A percentile compares a stretch with the other conserved stretches of the same genome.
Conservation (phyloP, 2,113 vertebrate species). For the Blennius ocellaris region DNA sequence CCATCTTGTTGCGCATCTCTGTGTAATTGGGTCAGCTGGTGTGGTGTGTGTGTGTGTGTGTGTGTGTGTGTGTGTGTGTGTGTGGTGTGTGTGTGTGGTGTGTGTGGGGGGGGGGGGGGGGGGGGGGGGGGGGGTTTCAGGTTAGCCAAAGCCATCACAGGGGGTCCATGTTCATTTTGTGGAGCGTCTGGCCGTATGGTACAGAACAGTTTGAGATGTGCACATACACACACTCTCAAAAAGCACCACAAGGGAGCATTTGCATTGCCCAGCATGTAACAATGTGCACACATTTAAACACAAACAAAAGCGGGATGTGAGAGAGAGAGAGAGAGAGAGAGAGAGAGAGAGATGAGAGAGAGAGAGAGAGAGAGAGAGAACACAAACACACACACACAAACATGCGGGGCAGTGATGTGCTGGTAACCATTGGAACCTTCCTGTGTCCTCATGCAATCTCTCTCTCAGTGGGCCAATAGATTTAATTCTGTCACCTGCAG, state of each 20-base stretch:
- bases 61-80: slow-evolving; percentile 13
- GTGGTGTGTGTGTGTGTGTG: slow-evolving; percentile 48
- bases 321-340: slow-evolving; percentile 24
- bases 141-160: slow-evolving; percentile 77
- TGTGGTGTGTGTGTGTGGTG: slow-evolving; percentile 52
- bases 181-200: slow-evolving; percentile 77
- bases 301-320: slow-evolving; percentile 38
- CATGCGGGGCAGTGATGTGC: slow-evolving; percentile 54
- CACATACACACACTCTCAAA: slow-evolving; percentile 17
- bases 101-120: slow-evolving; percentile 25
- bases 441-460: slow-evolving; percentile 76
- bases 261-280: slow-evolving; percentile 57
- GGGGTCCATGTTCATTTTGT: slow-evolving; percentile 81
- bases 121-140: slow-evolving; percentile 55
- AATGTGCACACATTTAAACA: slow-evolving; percentile 58
- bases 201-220: slow-evolving; percentile 74
- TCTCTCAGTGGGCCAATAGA: slow-evolving; percentile 71
- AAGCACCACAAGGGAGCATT: slow-evolving; percentile 62
- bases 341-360: no score
- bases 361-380: not conserved
- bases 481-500: slow-evolving; percentile 73
- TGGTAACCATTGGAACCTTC: slow-evolving; percentile 72
- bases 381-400: slow-evolving; percentile 39
- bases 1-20: slow-evolving; percentile 79
- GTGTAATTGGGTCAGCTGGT: slow-evolving; percentile 83